Conservation (phyloP, 2,113 vertebrate species). For the Sus scrofa region DNA sequence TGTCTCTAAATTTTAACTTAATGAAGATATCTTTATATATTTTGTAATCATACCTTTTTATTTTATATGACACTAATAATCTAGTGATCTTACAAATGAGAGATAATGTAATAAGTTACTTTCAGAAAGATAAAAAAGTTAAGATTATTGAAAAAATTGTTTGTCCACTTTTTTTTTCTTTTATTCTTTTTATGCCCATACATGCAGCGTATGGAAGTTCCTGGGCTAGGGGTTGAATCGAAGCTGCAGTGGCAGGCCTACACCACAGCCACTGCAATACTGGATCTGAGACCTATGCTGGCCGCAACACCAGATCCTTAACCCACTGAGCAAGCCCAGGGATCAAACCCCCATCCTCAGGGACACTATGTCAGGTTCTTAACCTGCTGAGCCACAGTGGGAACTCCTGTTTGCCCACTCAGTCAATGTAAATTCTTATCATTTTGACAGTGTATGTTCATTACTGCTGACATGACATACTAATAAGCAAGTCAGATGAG, state of each 20-base stretch:
- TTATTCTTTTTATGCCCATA: no score
- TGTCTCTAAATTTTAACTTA: slow-evolving; percentile 52
- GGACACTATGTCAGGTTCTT: no score
- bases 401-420: not conserved
- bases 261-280: no score
- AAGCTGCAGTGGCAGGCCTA: no score
- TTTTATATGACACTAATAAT: not conserved
- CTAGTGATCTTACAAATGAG: not conserved
- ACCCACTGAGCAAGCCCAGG: no score
- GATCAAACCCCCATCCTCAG: no score
- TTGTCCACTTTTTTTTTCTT: not conserved
- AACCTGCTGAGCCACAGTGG: no score
- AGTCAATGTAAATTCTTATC: not conserved
- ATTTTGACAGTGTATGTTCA: not conserved
- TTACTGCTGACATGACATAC: not conserved
- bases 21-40: slow-evolving; percentile 14
- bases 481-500: not conserved
- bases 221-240: no score
- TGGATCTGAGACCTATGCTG: no score
- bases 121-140: slow-evolving; percentile 12
- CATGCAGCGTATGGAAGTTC: no score
- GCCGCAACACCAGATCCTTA: no score
- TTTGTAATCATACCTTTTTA: slow-evolving; percentile 4
- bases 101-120: slow-evolving; percentile 39
- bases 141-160: slow-evolving; percentile 19